phyloP scores from a whole-genome alignment of 23 tunicate genomes.

The Trididemnum miniatum region DNA sequence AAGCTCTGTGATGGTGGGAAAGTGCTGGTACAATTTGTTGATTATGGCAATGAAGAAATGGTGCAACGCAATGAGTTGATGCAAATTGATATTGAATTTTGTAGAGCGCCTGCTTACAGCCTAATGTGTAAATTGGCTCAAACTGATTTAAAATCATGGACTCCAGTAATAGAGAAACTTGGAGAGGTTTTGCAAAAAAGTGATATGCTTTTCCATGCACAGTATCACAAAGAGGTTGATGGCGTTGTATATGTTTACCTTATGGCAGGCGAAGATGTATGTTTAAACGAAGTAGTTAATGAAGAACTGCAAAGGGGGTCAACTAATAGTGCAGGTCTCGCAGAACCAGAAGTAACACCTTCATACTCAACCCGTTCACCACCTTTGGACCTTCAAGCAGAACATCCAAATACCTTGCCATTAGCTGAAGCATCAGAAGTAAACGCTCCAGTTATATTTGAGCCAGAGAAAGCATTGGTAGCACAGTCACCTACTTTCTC shows the following conservation, averaged over 20 bases:
- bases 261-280: not conserved
- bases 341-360: not conserved
- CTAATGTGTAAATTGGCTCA: not conserved
- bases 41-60: conserved; percentile 50
- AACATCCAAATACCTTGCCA: not conserved
- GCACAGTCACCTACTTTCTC: not conserved
- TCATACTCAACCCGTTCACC: not conserved
- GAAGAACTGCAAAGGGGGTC: not conserved
- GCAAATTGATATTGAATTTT: conserved; percentile 5
- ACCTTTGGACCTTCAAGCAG: not conserved
- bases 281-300: no score
- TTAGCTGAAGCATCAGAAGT: not conserved
- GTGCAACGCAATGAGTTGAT: not conserved
- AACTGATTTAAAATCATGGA: not conserved
- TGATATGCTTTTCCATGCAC: not conserved
- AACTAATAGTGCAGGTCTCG: not conserved
- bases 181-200: not conserved
- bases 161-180: not conserved
- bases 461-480: not conserved
- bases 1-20: not conserved
- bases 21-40: conserved; percentile 31
- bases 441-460: no score
- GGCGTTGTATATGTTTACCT: not conserved
- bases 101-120: conserved; percentile 25
- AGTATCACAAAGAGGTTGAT: not conserved